phyloP scores from a whole-genome alignment of 2,113 vertebrate genomes.

The Rhinolophus ferrumequinum region DNA sequence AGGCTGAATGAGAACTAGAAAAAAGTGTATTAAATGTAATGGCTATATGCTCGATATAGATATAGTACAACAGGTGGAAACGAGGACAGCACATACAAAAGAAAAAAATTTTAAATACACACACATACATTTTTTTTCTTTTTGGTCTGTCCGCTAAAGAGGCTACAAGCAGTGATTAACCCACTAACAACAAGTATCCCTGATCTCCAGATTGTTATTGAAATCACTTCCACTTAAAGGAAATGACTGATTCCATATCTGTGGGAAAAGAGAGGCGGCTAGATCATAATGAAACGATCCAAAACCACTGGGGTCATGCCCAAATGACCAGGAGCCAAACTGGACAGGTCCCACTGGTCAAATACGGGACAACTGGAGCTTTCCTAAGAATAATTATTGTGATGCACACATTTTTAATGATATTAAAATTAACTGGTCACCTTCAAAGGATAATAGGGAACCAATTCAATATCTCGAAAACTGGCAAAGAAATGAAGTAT shows the following conservation, averaged over 20 bases:
- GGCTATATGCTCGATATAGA: background rate
- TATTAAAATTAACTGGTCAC: background rate
- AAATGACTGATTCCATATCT: background rate
- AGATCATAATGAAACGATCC: background rate
- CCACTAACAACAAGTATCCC: background rate
- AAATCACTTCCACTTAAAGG: background rate
- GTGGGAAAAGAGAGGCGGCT: background rate
- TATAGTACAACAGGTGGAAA: background rate
- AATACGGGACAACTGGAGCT: background rate
- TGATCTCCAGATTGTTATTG: background rate
- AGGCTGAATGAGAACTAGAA: background rate
- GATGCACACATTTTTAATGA: background rate
- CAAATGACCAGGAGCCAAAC: background rate
- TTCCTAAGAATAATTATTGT: background rate
- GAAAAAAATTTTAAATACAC: background rate
- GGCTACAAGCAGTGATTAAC: background rate
- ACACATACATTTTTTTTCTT: background rate
- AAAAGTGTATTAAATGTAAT: background rate
- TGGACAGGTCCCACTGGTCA: background rate
- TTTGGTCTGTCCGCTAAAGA: background rate
- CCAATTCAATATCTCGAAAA: background rate
- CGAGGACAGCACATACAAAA: background rate
- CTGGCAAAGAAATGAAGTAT: background rate
- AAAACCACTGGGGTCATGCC: background rate
- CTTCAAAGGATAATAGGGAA: background rate